Conservation (phyloP, 1,140 invertebrate genomes). For the Papilio polyxenes region DNA sequence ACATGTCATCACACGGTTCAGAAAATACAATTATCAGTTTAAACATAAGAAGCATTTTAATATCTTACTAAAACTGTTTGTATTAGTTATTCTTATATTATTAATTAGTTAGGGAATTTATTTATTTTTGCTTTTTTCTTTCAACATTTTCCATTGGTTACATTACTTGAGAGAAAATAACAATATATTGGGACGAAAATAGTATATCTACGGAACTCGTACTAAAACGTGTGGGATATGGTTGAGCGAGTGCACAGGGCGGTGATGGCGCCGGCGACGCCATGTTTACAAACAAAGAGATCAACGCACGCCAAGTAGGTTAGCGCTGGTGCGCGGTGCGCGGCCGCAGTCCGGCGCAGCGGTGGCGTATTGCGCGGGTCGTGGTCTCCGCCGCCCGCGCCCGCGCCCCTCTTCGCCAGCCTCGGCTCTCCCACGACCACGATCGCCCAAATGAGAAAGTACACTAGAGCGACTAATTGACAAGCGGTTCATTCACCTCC, state of each 20-base stretch:
- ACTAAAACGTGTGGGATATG: constrained; percentile 11
- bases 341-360: constrained; percentile 51
- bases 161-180: neutral
- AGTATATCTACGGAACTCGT: constrained; percentile 10
- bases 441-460: constrained; percentile 33
- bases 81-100: neutral
- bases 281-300: constrained; percentile 81
- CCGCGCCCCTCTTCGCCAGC: constrained; percentile 45
- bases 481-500: constrained; percentile 27
- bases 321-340: constrained; percentile 60
- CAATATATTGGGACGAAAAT: neutral
- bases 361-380: constrained; percentile 70
- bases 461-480: constrained; percentile 32
- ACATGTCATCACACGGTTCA: neutral
- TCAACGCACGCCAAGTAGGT: constrained; percentile 78
- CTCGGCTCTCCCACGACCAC: constrained; percentile 28
- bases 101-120: neutral
- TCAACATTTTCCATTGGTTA: neutral
- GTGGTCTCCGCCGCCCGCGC: constrained; percentile 60
- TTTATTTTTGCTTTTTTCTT: neutral
- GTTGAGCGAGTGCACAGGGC: constrained; percentile 46
- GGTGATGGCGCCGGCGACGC: constrained; percentile 55
- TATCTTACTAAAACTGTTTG: neutral
- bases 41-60: neutral
- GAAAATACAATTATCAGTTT: constrained; percentile 3